These are phyloP conservation scores for Pituophis catenifer DNA, from an alignment of 2,113 vertebrate species.

Conservation along the genomic window DNA sequence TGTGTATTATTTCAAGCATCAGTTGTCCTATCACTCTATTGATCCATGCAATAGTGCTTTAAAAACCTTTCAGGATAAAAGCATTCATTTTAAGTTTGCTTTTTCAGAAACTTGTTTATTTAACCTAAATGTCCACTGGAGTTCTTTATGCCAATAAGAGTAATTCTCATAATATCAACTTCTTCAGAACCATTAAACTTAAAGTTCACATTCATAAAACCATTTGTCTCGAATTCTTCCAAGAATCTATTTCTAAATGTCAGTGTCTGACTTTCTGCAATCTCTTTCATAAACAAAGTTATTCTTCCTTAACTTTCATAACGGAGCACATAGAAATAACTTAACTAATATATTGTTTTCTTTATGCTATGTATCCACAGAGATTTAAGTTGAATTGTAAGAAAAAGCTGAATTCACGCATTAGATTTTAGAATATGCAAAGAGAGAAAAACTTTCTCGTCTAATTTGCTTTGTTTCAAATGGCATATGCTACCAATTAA, in stretches of 20 bases:
- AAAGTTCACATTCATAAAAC: background rate
- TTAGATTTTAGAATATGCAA: background rate
- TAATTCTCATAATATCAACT: background rate
- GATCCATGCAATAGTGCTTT: background rate
- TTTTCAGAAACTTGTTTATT: background rate
- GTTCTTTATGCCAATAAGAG: background rate
- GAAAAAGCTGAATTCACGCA: background rate
- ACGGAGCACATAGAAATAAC: background rate
- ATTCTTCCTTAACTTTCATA: background rate
- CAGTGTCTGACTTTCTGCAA: background rate
- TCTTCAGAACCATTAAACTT: background rate
- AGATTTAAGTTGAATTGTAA: background rate
- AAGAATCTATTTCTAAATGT: background rate
- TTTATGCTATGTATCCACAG: background rate
- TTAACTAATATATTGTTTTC: background rate
- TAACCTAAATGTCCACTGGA: background rate
- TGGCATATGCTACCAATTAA: background rate
- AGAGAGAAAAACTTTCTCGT: background rate
- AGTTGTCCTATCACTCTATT: background rate
- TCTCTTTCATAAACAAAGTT: background rate
- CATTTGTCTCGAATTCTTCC: background rate
- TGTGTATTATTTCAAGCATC: background rate
- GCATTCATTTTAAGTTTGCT: background rate
- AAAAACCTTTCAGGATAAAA: background rate
- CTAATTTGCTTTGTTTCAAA: background rate